Evolutionary conservation across 1,140 invertebrate species (phyloP), one percentile per base, ranked within the genome.

Genomic region (Limonius californicus): DNA sequence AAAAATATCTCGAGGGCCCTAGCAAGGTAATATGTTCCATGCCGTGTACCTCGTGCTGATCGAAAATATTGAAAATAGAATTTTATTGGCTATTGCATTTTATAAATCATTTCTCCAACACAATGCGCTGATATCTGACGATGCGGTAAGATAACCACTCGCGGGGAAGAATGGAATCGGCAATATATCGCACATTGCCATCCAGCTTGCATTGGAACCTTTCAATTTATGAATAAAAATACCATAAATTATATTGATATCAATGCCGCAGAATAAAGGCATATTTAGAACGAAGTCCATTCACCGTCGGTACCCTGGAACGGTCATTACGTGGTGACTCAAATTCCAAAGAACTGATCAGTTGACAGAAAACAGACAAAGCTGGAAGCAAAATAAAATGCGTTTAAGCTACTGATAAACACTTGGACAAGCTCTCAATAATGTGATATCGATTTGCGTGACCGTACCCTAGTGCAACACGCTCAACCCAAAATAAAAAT

Each of bases 141-240:
- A 64, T 65, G 67, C 61, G 62, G 57, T 50, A 32, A 67, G 62
- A 69, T 67, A 70, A 67, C 67, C 63, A 64, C 64, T 66, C 59
- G 62, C 63, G 66, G 67, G 59, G 66, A 69, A 69, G 69, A 67
- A 70, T 70, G 61, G 65, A 64, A 35, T 64, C 19, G 60, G 64
- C 62, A 70, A 68, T 70, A 70, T 70, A 68, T 68, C 55, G 61
- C 54, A 59, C 64, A 27, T 62, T 39, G 54, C 64, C 45, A 63
- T 69, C 62, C 61, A 63, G 65, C 65, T 64, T 67, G 63, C 66
- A 68, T 64, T 68, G 55, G 64, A 67, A 69, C 65, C 62, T 66
- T 55, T 69, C 68, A 69, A 69, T 69, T 69, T 71, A 68, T 69
- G 69, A 71, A 71, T 71, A 71, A 71, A 71, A 69, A 71, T 71